Evolutionary conservation across 2,797 vertebrate genomes (phyloP), one percentile per base, ranked within the genome.

Genomic region (Rallus crepitans): DNA sequence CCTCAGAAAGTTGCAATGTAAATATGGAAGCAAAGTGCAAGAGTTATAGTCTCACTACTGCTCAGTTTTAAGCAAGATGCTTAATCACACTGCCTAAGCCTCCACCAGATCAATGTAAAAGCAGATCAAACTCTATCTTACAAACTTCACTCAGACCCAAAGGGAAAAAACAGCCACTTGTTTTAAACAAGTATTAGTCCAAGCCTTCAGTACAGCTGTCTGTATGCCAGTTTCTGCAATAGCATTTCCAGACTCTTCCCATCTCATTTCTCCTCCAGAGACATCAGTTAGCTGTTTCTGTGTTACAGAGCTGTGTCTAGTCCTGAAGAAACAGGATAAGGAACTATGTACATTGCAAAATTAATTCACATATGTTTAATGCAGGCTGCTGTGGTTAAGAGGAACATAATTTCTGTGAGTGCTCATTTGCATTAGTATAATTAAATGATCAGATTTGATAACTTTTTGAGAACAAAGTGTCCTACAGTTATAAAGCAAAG

Each of bases 381-480:
- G 1, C 18, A 27, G 0, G 0, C 1, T 0, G 25, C 1, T 3
- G 48, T 12, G 31, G 31, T 37, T 35, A 10, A 53, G 61, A 88
- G 53, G 18, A 89, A 66, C 18, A 33, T 37, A 15, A 11, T 23
- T 79, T 56, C 39, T 50, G 12, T 17, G 57, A 65, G 8, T 8
- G 5, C 27, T 82, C 24, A 31, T 55, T 50, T 53, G 12, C 20
- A 31, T 45, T 56, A 60, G 35, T 53, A 12, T n/a, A 70, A 92
- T 64, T 79, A 61, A 84, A 77, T 52, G 31, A 70, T 20, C 24
- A 40, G 59, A 60, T 76, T 30, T 89, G 77, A 42, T 42, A 77
- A 63, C 14, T 9, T 52, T 86, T 64, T 59, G 55, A 75, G 70
- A 94, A 75, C 19, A 8, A 33, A n/a, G 10, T 23, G 16, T 84